Evolutionary conservation across 2,113 vertebrate genomes (phyloP).

Genomic region (Triplophysa rosa): DNA sequence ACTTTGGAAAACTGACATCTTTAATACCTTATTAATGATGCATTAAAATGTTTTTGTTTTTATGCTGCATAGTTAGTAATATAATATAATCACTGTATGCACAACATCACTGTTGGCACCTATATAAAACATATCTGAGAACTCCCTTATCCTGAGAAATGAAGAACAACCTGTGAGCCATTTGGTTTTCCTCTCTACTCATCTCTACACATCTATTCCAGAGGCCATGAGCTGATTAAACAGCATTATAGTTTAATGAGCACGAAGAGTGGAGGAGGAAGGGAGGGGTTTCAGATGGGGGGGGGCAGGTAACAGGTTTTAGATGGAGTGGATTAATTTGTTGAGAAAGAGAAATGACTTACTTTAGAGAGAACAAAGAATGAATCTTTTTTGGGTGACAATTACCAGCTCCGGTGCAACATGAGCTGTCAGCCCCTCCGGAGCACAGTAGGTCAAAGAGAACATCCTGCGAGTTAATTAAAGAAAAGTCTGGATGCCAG

Average conservation of each 20-base stretch:
- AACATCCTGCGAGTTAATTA: slow-evolving; percentile 55
- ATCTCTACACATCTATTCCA: slow-evolving; percentile 19
- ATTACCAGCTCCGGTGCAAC: slow-evolving; percentile 37
- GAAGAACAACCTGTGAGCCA: neutral
- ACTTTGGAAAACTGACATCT: too few relatives aligned
- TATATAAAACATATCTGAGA: neutral
- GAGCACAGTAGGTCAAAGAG: slow-evolving; percentile 50
- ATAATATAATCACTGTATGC: too few relatives aligned
- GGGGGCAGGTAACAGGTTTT: slow-evolving; percentile 18
- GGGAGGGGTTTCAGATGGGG: slow-evolving; percentile 32
- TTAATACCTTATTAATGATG: too few relatives aligned
- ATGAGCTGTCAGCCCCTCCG: slow-evolving; percentile 27
- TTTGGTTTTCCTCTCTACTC: slow-evolving; percentile 14
- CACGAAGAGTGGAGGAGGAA: slow-evolving; percentile 32
- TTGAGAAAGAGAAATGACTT: slow-evolving; percentile 33
- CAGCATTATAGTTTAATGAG: slow-evolving; percentile 56
- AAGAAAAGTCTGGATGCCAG: slow-evolving; percentile 44
- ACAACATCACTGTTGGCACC: neutral
- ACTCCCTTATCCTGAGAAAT: neutral
- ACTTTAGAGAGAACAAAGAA: slow-evolving; percentile 34
- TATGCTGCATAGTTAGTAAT: too few relatives aligned
- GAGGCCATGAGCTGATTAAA: slow-evolving; percentile 48
- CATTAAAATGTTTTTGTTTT: too few relatives aligned
- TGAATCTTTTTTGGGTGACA: slow-evolving; percentile 37
- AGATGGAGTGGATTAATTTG: slow-evolving; percentile 30